Percentiles rank a stretch among this genome's conserved stretches.
phyloP scores from a whole-genome alignment of 2,797 vertebrate genomes.

The Molossus molossus region DNA sequence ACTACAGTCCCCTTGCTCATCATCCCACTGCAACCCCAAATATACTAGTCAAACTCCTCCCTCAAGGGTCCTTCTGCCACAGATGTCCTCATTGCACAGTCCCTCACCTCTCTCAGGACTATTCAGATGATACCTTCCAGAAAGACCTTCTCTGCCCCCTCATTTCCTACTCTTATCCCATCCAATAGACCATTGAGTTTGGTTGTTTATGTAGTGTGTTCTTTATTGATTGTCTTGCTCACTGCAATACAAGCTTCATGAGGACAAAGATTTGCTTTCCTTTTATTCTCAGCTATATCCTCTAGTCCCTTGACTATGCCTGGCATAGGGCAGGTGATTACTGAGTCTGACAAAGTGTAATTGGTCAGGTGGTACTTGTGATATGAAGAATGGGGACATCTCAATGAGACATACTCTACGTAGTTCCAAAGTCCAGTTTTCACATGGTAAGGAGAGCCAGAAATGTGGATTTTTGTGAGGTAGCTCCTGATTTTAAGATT shows the following conservation, averaged over 20 bases:
- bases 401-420: neutral
- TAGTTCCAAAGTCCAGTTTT: neutral
- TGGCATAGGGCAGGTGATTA: neutral
- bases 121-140: neutral
- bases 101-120: neutral
- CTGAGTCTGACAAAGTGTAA: neutral
- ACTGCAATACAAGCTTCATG: neutral
- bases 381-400: neutral
- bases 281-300: neutral
- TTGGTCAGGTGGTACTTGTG: neutral
- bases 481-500: conserved; percentile 1
- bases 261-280: neutral
- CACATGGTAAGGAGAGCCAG: neutral
- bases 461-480: neutral
- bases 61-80: neutral
- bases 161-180: neutral
- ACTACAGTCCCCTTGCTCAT: neutral
- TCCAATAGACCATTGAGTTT: neutral
- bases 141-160: neutral
- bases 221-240: neutral
- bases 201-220: neutral
- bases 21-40: neutral
- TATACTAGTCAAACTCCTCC: neutral
- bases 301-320: neutral
- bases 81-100: neutral